phyloP scores from a whole-genome alignment of 2,797 vertebrate genomes.

The Schizopygopsis malacanthus region DNA sequence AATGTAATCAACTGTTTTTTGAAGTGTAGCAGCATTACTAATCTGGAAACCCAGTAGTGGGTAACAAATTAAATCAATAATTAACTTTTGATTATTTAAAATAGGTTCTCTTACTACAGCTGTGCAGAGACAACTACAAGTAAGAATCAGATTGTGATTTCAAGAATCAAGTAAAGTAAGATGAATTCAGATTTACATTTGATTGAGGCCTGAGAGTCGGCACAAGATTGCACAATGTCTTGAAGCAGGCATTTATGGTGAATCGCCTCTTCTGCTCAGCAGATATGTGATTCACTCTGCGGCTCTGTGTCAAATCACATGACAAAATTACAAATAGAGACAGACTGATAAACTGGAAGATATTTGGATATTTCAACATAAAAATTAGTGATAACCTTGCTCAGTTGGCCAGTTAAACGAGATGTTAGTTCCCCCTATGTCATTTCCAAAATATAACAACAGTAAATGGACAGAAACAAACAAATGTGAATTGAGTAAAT shows the following conservation, averaged over 20 bases:
- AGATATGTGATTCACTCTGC: slow-evolving; percentile 88
- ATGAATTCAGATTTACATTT: slow-evolving; percentile 71
- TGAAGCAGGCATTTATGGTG: slow-evolving; percentile 92
- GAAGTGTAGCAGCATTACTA: slow-evolving; percentile 90
- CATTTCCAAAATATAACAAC: neutral
- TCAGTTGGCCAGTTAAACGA: neutral
- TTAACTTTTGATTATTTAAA: neutral
- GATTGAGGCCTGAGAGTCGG: slow-evolving; percentile 82
- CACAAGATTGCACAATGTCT: slow-evolving; percentile 88
- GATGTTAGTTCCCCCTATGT: neutral
- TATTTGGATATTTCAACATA: neutral
- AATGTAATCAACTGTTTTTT: slow-evolving; percentile 97
- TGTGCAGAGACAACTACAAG: neutral
- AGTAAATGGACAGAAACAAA: neutral
- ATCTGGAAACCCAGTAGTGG: slow-evolving; percentile 75
- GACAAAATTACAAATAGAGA: neutral
- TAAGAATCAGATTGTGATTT: neutral
- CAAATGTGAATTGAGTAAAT: neutral
- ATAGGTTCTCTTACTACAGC: neutral
- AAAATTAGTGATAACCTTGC: neutral
- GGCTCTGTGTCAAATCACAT: slow-evolving; percentile 78
- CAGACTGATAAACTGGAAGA: neutral
- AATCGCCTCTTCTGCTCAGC: slow-evolving; percentile 94
- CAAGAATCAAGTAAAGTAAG: neutral
- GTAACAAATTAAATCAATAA: neutral